Evolutionary conservation across 2,113 vertebrate species (phyloP).

Genomic region (Clinocottus analis): DNA sequence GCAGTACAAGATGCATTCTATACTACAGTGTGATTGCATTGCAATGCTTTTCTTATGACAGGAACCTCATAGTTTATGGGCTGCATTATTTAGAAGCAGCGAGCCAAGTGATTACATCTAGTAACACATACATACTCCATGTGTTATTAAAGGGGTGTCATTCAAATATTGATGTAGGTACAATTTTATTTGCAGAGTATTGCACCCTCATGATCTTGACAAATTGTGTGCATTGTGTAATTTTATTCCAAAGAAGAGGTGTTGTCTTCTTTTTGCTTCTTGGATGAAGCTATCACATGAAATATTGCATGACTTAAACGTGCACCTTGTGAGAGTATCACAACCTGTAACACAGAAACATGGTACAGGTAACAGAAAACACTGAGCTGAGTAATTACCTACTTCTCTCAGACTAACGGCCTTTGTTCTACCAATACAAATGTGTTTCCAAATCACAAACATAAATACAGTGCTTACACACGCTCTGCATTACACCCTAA

Average conservation of each 20-base stretch:
- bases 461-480: constrained; percentile 6
- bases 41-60: neutral
- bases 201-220: neutral
- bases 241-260: neutral
- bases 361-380: neutral
- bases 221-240: neutral
- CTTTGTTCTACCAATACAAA: neutral
- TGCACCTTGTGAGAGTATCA: neutral
- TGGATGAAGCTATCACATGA: neutral
- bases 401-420: neutral
- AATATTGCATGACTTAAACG: neutral
- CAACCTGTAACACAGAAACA: neutral
- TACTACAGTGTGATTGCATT: constrained; percentile 1
- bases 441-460: neutral
- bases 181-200: constrained; percentile 1
- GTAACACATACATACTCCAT: neutral
- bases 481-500: neutral
- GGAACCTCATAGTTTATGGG: neutral
- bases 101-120: neutral
- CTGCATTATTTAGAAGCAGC: neutral
- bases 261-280: neutral
- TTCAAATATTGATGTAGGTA: neutral
- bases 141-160: neutral
- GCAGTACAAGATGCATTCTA: neutral
- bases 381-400: neutral